Evolutionary conservation across 2,113 vertebrate genomes (phyloP), one percentile per base, ranked within the genome.

Genomic region (Ochotona curzoniae): DNA sequence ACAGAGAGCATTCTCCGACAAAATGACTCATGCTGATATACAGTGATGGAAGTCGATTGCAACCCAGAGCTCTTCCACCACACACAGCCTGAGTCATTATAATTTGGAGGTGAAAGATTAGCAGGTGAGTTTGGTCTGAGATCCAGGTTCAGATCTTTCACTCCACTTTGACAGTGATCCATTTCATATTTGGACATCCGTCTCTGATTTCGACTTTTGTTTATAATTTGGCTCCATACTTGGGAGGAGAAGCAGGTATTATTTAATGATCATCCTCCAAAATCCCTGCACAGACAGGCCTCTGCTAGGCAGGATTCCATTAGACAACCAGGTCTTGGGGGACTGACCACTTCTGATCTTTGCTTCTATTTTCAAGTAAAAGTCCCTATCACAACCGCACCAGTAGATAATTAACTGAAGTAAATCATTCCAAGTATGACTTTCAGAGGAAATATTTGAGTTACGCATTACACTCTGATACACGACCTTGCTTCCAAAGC

Each of bases 291-390:
- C 26, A 74, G 69, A 51, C 32, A n/a, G 51, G 61, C 9, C 69
- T 93, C 23, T 13, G 28, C 47, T 17, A 10, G 44, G 44, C 7
- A 63, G 44, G 47, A 74, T 12, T 71, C 81, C 32, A 14, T 26
- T 30, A 35, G 44, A 44, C 38, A 79, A 2, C 12, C 7, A 49
- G 38, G 32, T 7, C 57, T 63, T 57, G 67, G 5, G 38, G 63
- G n/a, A 54, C 4, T 23, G 35, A 85, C 74, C 5, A 30, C 35
- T 91, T 1, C 14, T 51, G 32, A 54, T 79, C n/a, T 8, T 14
- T n/a, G 67, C 23, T 91, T 87, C 57, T 64, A 47, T 80, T 93
- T 96, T 67, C 81, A 64, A 82, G 32, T 73, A 66, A 70, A 30
- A 57, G 18, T 88, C 28, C 15, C 78, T 30, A 49, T 32, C 51